phyloP scores from a whole-genome alignment of 2,113 vertebrate genomes.

The Glareola pratincola region DNA sequence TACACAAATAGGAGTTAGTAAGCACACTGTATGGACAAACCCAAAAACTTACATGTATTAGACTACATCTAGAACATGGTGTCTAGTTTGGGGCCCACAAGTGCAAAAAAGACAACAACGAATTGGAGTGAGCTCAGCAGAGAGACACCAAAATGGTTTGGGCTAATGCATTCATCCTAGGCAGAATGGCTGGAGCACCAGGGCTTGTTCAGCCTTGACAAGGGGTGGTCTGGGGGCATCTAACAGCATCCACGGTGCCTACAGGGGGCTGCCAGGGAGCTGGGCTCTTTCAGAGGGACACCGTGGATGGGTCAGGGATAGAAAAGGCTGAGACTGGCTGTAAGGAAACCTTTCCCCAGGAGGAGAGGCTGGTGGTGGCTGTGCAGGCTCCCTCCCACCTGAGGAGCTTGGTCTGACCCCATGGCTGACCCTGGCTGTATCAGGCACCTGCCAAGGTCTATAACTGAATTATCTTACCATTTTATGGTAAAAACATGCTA shows the following conservation, averaged over 20 bases:
- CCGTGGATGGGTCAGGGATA: accelerated
- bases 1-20: neutral
- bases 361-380: accelerated
- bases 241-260: no score
- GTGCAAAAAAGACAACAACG: no score
- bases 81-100: no score
- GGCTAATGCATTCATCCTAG: no score
- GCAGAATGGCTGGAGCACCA: neutral
- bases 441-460: no score
- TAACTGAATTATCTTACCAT: no score
- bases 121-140: no score
- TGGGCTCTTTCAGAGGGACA: neutral
- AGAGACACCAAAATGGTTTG: no score
- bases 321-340: neutral
- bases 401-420: neutral
- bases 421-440: neutral
- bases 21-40: neutral
- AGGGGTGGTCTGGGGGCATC: accelerated
- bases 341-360: no score
- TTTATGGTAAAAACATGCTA: no score
- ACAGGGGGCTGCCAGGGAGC: accelerated
- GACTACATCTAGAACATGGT: no score
- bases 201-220: neutral
- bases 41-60: neutral
- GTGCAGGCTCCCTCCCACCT: neutral